Conservation (phyloP, 1,140 invertebrate genomes). For the Nymphalis io region DNA sequence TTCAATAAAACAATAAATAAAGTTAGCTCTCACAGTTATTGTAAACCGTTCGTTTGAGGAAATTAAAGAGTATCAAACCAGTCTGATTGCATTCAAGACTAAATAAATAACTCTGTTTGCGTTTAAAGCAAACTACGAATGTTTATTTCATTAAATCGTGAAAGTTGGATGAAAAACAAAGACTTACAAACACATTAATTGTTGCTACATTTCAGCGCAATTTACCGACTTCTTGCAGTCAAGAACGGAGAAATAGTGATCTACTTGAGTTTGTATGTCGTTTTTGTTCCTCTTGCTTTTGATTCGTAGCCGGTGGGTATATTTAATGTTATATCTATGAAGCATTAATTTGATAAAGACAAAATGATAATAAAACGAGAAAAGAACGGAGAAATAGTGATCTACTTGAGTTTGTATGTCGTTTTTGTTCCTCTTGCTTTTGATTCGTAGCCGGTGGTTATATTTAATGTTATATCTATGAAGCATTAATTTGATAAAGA, state of each 20-base stretch:
- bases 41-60: background rate
- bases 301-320: too few species aligned
- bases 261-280: too few species aligned
- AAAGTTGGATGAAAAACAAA: slow-evolving; percentile 31
- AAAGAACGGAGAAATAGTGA: slow-evolving; percentile 18
- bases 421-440: too few species aligned
- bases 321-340: too few species aligned
- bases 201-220: slow-evolving; percentile 28
- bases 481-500: too few species aligned
- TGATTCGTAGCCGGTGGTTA: too few species aligned
- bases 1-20: background rate
- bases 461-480: too few species aligned
- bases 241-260: slow-evolving; percentile 18
- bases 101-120: slow-evolving; percentile 23
- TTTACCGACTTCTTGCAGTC: slow-evolving; percentile 33
- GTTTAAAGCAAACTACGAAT: slow-evolving; percentile 12
- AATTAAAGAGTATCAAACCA: slow-evolving; percentile 9
- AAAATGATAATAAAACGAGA: too few species aligned
- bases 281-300: too few species aligned
- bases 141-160: slow-evolving; percentile 34
- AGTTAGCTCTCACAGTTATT: background rate
- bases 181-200: slow-evolving; percentile 29
- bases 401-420: background rate
- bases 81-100: slow-evolving; percentile 3
- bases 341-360: too few species aligned